A percentile compares a stretch with the other conserved stretches of the same genome.
Evolutionary conservation across 2,113 vertebrate genomes (phyloP).

Genomic region (Cryptomyrus ogoouensis): DNA sequence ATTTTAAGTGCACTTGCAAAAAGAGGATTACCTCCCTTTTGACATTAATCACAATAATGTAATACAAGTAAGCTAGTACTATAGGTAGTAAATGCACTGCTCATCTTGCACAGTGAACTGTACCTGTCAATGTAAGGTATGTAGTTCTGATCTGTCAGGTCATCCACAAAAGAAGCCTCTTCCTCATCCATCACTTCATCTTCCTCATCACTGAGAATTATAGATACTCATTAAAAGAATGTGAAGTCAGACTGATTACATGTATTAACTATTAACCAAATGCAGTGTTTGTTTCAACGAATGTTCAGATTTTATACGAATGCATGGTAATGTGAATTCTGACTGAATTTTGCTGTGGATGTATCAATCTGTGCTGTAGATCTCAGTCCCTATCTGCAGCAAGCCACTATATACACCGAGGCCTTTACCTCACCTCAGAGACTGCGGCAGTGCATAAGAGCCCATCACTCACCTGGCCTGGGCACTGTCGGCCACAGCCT

Average conservation of each 20-base stretch:
- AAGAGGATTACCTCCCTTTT: background rate
- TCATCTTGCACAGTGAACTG: background rate
- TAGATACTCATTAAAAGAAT: background rate
- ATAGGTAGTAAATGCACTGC: background rate
- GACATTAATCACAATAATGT: background rate
- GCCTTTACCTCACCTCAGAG: background rate
- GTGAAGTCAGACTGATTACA: background rate
- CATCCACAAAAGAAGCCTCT: slow-evolving; percentile 10
- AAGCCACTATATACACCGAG: slow-evolving; percentile 24
- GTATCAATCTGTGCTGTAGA: background rate
- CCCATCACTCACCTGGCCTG: slow-evolving; percentile 30
- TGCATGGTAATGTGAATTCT: background rate
- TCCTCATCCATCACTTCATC: slow-evolving; percentile 70
- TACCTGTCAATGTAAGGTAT: slow-evolving; percentile 13
- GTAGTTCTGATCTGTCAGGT: slow-evolving; percentile 13
- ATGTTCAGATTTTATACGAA: background rate
- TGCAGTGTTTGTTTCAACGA: background rate
- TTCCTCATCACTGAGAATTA: slow-evolving; percentile 41
- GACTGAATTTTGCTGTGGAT: background rate
- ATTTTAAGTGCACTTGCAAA: background rate
- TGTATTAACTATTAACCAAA: background rate
- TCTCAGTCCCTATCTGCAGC: background rate
- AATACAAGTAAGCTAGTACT: background rate
- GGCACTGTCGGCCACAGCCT: slow-evolving; percentile 33
- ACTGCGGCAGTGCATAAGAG: background rate